Evolutionary conservation across 2,113 vertebrate species (phyloP).

Genomic region (Haplochromis vanheusdeni): DNA sequence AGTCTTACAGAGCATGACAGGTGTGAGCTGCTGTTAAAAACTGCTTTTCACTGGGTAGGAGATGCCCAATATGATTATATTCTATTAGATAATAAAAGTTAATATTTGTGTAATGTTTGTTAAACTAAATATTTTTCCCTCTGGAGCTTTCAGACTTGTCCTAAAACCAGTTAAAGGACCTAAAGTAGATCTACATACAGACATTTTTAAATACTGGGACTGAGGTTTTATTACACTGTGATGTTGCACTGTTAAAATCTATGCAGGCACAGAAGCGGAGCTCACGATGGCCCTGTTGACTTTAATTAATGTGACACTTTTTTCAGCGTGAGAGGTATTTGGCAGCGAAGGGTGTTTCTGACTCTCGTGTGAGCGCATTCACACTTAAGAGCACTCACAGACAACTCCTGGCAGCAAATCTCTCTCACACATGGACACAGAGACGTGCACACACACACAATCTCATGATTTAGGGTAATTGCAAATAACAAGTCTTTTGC

Average conservation of each 20-base stretch:
- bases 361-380: background rate
- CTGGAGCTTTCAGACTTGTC: background rate
- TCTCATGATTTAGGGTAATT: slow-evolving; percentile 5
- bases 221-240: background rate
- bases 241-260: background rate
- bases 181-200: background rate
- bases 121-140: background rate
- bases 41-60: background rate
- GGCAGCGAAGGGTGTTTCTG: background rate
- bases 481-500: slow-evolving; percentile 22
- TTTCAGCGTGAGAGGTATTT: background rate
- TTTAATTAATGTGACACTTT: slow-evolving; percentile 23
- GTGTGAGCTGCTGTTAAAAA: background rate
- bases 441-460: background rate
- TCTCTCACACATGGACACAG: background rate
- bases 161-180: accelerated
- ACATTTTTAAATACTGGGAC: background rate
- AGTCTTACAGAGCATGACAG: background rate
- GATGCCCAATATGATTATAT: accelerated
- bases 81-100: background rate
- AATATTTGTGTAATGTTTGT: background rate
- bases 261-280: background rate
- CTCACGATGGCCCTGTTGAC: background rate
- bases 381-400: background rate
- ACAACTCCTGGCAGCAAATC: background rate